Base-by-base conservation (phyloP, 2,888 invertebrate genomes). In the Thecophora atra region DNA sequence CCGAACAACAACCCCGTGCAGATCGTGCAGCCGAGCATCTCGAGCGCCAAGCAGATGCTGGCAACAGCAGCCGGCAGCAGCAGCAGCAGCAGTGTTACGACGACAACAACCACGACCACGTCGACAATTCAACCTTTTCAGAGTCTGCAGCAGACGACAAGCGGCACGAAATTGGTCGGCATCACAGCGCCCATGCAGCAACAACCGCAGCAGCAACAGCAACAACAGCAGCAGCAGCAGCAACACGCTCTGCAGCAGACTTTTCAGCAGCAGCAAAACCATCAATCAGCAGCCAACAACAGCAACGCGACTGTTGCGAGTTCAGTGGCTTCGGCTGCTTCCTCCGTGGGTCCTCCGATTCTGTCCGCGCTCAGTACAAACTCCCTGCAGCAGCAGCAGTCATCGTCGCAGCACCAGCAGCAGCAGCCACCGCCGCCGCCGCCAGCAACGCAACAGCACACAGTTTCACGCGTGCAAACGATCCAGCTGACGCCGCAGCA, bases 401-500 rank as follows among this genome's bases (percentile, higher is more conserved):
- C 44, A 69, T 65, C 60, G 8, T 72, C 80, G 24, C 79, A 76
- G 51, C 76, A 75, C 30, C 74, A 74, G 13, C 80, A 73, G 15
- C n/a, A n/a, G n/a, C n/a, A n/a, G n/a, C n/a, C n/a, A n/a, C n/a
- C n/a, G n/a, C n/a, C n/a, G n/a, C n/a, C n/a, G n/a, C 79, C 76
- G 67, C 79, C 81, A 62, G 83, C 76, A 7, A 79, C 73, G 37
- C 82, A 81, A 60, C 82, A 83, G 66, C 85, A 85, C 52, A 83
- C 86, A 17, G 85, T 88, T 21, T 91, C 91, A 74, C 88, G 91
- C 74, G 91, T 92, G 70, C 92, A 92, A 81, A 92, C 92, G 13
- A 92, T 93, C 76, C 92, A 93, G 79, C 84, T 93, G 65, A 92
- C 92, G 19, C 91, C 91, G 15, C 92, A 92, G 79, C 93, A 92